These are phyloP conservation scores for Mixornis gularis DNA, from an alignment of 2,113 vertebrate species.

Conservation along the genomic window DNA sequence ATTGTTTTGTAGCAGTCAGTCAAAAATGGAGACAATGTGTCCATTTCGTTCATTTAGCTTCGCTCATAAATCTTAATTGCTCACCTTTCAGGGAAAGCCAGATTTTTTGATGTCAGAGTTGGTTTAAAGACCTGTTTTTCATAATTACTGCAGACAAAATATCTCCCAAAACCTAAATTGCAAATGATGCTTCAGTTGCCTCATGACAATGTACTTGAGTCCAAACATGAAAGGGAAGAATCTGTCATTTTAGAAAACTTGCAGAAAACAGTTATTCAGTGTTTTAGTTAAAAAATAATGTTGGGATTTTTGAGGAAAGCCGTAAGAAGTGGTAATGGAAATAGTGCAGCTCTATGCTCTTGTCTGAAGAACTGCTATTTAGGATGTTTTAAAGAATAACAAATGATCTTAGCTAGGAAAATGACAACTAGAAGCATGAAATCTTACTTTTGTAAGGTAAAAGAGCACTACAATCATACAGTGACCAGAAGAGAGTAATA, in stretches of 20 bases:
- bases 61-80: neutral
- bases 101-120: neutral
- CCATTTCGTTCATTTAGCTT: neutral
- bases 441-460: neutral
- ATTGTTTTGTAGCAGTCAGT: neutral
- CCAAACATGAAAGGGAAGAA: neutral
- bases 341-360: neutral
- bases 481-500: neutral
- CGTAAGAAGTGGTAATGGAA: neutral
- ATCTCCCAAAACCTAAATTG: slow-evolving; percentile 24
- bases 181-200: neutral
- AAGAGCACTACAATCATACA: fast-evolving
- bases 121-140: neutral
- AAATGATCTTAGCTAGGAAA: neutral
- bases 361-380: neutral
- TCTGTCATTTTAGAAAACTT: neutral
- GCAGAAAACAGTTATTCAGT: neutral
- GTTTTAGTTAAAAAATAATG: neutral
- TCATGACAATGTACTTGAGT: neutral
- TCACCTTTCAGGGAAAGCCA: neutral
- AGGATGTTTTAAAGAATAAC: neutral
- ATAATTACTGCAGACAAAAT: neutral
- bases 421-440: neutral
- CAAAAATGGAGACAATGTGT: neutral
- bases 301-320: neutral